Percentiles rank a stretch among this genome's conserved stretches.
Conservation (phyloP, 2,888 invertebrate genomes). For the Leptinotarsa juncta region DNA sequence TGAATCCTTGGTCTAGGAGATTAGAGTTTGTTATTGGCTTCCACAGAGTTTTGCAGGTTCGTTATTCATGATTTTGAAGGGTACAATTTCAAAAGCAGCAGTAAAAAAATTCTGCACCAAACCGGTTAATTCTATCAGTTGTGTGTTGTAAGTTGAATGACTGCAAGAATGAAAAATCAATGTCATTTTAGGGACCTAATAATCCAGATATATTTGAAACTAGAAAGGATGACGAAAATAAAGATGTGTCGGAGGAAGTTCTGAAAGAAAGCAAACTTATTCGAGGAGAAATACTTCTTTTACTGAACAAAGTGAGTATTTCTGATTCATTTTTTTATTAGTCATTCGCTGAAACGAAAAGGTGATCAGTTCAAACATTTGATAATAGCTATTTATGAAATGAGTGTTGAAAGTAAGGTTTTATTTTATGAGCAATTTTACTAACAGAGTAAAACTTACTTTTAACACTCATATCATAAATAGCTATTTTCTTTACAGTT, state of each 20-base stretch:
- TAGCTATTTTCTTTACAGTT: too few relatives aligned
- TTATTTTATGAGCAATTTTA: too few relatives aligned
- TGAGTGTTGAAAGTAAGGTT: too few relatives aligned
- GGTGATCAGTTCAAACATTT: not conserved
- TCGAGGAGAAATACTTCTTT: constrained; percentile 75
- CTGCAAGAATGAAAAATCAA: not conserved
- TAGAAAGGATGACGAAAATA: constrained; percentile 60
- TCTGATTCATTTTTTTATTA: too few relatives aligned
- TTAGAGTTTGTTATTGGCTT: constrained; percentile 91
- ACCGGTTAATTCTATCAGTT: too few relatives aligned
- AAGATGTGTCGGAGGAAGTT: constrained; percentile 71
- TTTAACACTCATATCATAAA: too few relatives aligned
- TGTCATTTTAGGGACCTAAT: constrained; percentile 75
- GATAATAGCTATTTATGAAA: not conserved
- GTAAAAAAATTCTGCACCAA: too few relatives aligned
- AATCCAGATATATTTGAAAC: constrained; percentile 81
- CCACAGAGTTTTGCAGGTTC: constrained; percentile 81
- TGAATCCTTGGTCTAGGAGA: constrained; percentile 93
- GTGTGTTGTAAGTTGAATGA: not conserved
- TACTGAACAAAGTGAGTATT: constrained; percentile 73
- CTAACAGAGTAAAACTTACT: too few relatives aligned
- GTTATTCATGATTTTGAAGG: too few relatives aligned
- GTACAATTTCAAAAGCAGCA: too few relatives aligned
- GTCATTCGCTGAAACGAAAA: too few relatives aligned
- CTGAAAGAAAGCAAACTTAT: constrained; percentile 71